phyloP scores from a whole-genome alignment of 2,113 vertebrate species.

The Abramis brama region DNA sequence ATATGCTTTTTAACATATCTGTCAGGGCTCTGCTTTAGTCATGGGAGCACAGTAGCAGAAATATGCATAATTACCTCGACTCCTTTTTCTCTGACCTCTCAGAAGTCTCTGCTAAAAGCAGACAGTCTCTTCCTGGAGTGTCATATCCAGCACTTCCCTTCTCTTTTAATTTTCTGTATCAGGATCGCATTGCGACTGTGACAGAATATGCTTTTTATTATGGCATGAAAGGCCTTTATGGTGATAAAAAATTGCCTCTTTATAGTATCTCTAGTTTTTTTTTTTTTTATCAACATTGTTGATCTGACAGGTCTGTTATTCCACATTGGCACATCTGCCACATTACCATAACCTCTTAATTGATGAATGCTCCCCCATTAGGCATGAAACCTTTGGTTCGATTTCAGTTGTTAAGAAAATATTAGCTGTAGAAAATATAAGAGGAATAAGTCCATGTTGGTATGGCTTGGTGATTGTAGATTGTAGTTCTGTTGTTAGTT shows the following conservation, averaged over 20 bases:
- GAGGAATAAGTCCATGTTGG: background rate
- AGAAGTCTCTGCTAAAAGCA: conserved; percentile 31
- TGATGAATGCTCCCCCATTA: background rate
- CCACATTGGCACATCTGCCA: background rate
- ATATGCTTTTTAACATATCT: conserved; percentile 20
- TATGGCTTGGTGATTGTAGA: background rate
- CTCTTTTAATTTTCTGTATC: background rate
- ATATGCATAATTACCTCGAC: conserved; percentile 40
- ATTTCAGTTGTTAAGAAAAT: background rate
- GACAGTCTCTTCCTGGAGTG: conserved; percentile 6
- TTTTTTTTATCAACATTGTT: background rate
- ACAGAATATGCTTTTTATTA: conserved; percentile 17
- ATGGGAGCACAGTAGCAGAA: conserved; percentile 13
- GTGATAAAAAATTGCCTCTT: background rate
- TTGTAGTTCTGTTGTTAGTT: conserved; percentile 12
- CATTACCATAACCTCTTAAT: background rate
- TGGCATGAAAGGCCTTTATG: background rate
- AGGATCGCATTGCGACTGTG: background rate
- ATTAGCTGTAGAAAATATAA: background rate
- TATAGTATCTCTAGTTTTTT: background rate
- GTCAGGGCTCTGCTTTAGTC: conserved; percentile 12
- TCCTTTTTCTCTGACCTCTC: conserved; percentile 1
- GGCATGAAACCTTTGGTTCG: background rate
- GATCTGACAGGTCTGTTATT: conserved; percentile 1
- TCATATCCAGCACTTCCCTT: conserved; percentile 15